A percentile compares a stretch with the other conserved stretches of the same genome.
phyloP scores from a whole-genome alignment of 1,140 invertebrate genomes.

The Drosophila lacertosa region DNA sequence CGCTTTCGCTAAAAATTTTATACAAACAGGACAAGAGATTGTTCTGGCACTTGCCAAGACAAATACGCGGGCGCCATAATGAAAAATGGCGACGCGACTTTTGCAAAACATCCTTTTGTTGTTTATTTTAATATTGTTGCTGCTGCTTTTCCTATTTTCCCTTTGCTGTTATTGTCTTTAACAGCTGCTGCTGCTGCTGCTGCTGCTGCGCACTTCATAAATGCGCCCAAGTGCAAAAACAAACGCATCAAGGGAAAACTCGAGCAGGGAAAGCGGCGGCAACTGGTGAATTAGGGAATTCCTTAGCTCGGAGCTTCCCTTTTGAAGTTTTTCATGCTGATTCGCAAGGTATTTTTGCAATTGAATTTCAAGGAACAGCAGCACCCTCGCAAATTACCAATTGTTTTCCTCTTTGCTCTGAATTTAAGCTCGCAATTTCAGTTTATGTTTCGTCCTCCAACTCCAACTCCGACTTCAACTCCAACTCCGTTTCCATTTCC shows the following conservation, averaged over 20 bases:
- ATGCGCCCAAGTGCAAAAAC: constrained; percentile 33
- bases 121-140: background rate
- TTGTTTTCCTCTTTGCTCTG: constrained; percentile 22
- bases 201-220: constrained; percentile 40
- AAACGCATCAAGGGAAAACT: constrained; percentile 6
- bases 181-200: constrained; percentile 21
- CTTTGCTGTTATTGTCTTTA: constrained; percentile 18
- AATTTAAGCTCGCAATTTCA: constrained; percentile 19
- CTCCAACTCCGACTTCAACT: background rate
- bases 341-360: constrained; percentile 17
- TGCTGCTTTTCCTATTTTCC: background rate
- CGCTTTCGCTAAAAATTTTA: constrained; percentile 42
- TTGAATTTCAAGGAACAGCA: constrained; percentile 46
- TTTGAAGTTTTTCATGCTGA: constrained; percentile 25
- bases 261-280: too few relatives aligned
- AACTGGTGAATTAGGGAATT: constrained; percentile 15
- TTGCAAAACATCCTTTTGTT: constrained; percentile 25
- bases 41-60: constrained; percentile 49
- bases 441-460: background rate
- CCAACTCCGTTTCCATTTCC: background rate
- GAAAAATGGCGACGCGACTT: constrained; percentile 62
- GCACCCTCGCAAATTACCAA: constrained; percentile 41
- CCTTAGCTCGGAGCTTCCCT: background rate
- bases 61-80: constrained; percentile 65
- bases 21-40: constrained; percentile 42